A percentile compares a stretch with the other conserved stretches of the same genome.
Conservation (phyloP, 2,888 invertebrate species). For the Cancer borealis region DNA sequence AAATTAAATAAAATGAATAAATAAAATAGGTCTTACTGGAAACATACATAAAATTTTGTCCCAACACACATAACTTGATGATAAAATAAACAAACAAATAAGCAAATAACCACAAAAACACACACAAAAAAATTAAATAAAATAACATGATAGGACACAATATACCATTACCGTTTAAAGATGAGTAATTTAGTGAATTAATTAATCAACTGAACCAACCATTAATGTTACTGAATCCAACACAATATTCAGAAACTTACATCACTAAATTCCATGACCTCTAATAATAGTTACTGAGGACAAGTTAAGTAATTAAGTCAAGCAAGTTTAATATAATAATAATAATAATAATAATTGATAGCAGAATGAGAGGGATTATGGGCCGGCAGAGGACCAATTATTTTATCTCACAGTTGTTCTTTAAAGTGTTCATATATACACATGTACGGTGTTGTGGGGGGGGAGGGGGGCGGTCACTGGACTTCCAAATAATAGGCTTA, state of each 20-base stretch:
- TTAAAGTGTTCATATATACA: not conserved
- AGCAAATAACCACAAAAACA: too few relatives aligned
- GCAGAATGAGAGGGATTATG: not conserved
- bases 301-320: not conserved
- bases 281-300: not conserved
- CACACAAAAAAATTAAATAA: not conserved
- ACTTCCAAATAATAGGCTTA: not conserved
- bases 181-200: not conserved
- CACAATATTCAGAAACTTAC: not conserved
- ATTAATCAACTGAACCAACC: not conserved
- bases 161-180: not conserved
- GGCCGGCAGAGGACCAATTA: not conserved
- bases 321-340: not conserved
- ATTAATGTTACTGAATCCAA: not conserved
- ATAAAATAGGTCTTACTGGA: not conserved
- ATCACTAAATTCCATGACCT: not conserved
- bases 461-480: not conserved
- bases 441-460: not conserved
- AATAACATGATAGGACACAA: not conserved
- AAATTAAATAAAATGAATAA: too few relatives aligned
- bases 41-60: not conserved
- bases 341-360: not conserved
- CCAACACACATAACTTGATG: not conserved
- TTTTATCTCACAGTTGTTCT: not conserved
- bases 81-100: not conserved